These are phyloP conservation scores for Edolisoma coerulescens DNA, from an alignment of 2,113 vertebrate genomes.

Conservation along the genomic window DNA sequence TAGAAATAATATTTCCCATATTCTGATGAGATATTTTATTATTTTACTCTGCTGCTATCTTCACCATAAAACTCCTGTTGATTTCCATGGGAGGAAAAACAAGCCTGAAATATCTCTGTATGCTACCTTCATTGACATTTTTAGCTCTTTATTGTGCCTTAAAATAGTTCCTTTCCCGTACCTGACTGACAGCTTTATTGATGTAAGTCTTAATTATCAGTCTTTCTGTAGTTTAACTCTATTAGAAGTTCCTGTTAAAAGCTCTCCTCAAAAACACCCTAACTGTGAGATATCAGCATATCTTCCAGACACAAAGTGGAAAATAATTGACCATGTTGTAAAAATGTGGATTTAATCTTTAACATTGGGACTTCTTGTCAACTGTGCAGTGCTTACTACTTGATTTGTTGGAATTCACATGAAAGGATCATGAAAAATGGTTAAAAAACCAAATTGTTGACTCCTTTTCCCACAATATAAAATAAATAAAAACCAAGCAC, in stretches of 20 bases:
- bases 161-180: constrained; percentile 10
- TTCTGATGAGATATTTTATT: not conserved
- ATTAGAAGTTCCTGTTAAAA: not conserved
- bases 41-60: not conserved
- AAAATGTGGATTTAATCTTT: not conserved
- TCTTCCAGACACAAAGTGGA: not conserved
- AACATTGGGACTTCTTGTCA: not conserved
- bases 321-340: not conserved
- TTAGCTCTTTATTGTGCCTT: not conserved
- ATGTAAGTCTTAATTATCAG: constrained; percentile 7
- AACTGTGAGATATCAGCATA: not conserved
- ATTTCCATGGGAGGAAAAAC: not conserved
- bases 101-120: not conserved
- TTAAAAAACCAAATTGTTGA: not conserved
- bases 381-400: not conserved
- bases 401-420: not conserved
- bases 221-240: not conserved
- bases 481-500: not conserved
- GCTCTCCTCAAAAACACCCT: not conserved
- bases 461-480: not conserved
- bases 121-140: not conserved
- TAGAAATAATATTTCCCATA: not conserved
- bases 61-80: not conserved
- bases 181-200: constrained; percentile 6
- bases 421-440: not conserved